Evolutionary conservation across 2,797 vertebrate genomes (phyloP).

Genomic region (Xenentodon cancila): DNA sequence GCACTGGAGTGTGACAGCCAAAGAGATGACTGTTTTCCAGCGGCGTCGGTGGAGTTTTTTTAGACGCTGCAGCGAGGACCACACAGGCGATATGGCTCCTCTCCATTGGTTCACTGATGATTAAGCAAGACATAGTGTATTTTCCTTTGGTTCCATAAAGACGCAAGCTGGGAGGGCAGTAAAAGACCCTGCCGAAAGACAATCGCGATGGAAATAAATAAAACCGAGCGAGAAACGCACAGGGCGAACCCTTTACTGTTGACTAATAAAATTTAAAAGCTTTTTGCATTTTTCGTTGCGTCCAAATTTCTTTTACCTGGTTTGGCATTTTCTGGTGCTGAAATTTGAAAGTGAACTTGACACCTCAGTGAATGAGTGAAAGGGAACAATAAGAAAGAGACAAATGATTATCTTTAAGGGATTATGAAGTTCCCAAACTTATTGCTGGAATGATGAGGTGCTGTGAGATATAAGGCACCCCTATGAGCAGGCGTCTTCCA

Average conservation of each 20-base stretch:
- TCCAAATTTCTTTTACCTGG: conserved; percentile 38
- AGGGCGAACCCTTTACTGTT: conserved; percentile 46
- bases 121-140: conserved; percentile 77
- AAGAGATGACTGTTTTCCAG: conserved; percentile 87
- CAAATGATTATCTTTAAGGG: conserved; percentile 33
- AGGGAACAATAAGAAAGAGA: conserved; percentile 14
- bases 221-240: conserved; percentile 57
- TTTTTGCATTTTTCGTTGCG: conserved; percentile 36
- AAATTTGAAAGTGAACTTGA: conserved; percentile 16
- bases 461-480: conserved; percentile 69
- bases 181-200: conserved; percentile 73
- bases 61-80: conserved; percentile 79
- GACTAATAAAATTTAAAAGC: conserved; percentile 48
- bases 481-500: conserved; percentile 71
- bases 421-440: conserved; percentile 57
- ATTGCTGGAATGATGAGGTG: conserved; percentile 63
- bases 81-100: conserved; percentile 86
- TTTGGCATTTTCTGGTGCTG: conserved; percentile 33
- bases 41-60: conserved; percentile 52
- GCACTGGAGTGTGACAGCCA: conserved; percentile 89
- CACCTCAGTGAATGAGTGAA: neutral
- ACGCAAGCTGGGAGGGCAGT: conserved; percentile 68
- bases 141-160: conserved; percentile 79
- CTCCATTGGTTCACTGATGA: conserved; percentile 72
- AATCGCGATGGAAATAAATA: conserved; percentile 74